These are phyloP conservation scores for Melanerpes aurifrons DNA, from an alignment of 2,113 vertebrate species.

Conservation along the genomic window DNA sequence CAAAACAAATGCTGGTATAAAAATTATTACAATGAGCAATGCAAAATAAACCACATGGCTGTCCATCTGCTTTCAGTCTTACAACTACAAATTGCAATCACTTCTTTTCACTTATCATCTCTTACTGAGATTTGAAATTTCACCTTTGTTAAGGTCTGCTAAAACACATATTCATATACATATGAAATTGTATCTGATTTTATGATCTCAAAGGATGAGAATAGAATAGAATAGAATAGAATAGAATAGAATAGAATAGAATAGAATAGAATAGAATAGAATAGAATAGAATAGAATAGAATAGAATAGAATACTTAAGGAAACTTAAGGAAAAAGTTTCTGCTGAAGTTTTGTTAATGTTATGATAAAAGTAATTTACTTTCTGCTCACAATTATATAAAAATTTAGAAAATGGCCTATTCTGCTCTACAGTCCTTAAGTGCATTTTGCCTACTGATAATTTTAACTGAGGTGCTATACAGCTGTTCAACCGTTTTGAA, in stretches of 20 bases:
- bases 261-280: too few relatives aligned
- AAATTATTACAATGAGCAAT: background rate
- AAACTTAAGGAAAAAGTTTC: background rate
- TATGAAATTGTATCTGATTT: background rate
- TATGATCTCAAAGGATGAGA: background rate
- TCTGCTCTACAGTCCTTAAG: background rate
- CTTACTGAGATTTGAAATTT: background rate
- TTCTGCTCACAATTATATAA: background rate
- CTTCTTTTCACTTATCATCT: background rate
- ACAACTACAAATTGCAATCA: background rate
- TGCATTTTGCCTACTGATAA: background rate
- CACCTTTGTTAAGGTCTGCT: background rate
- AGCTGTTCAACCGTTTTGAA: background rate
- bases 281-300: too few relatives aligned
- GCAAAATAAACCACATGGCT: conserved; percentile 3
- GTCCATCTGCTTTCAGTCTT: conserved; percentile 31
- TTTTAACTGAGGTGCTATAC: background rate
- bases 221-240: too few relatives aligned
- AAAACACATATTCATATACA: background rate
- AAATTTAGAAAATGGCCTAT: background rate
- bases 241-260: too few relatives aligned
- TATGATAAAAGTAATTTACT: background rate
- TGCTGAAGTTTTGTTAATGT: background rate
- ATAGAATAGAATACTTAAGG: too few relatives aligned
- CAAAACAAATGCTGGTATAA: conserved; percentile 18